phyloP scores from a whole-genome alignment of 2,888 invertebrate genomes.

The Nomada hirtipes region DNA sequence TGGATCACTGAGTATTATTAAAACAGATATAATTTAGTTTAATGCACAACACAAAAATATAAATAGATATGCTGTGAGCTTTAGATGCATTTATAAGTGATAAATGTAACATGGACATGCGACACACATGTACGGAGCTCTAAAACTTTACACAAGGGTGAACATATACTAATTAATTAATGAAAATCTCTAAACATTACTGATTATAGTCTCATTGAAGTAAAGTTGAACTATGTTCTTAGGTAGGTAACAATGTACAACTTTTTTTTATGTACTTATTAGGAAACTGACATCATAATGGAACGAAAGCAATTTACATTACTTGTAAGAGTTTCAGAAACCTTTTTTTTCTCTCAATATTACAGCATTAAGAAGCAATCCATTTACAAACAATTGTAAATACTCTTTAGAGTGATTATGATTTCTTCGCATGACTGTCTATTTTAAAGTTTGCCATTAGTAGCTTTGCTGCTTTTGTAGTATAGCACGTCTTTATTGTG shows the following conservation, averaged over 20 bases:
- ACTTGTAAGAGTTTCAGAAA: constrained; percentile 51
- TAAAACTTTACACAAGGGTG: constrained; percentile 44
- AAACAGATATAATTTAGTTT: constrained; percentile 26
- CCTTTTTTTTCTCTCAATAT: constrained; percentile 39
- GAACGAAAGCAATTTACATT: constrained; percentile 39
- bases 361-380: constrained; percentile 42
- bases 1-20: constrained; percentile 59
- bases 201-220: constrained; percentile 9
- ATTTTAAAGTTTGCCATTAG: constrained; percentile 81
- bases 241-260: constrained; percentile 52
- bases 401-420: constrained; percentile 70
- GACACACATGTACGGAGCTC: constrained; percentile 82
- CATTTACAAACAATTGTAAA: constrained; percentile 53
- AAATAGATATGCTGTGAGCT: constrained; percentile 33
- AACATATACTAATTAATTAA: constrained; percentile 31
- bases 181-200: constrained; percentile 28
- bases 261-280: constrained; percentile 16
- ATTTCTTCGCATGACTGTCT: constrained; percentile 83
- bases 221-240: constrained; percentile 41
- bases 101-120: constrained; percentile 79
- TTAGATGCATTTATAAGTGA: constrained; percentile 40
- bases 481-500: constrained; percentile 84
- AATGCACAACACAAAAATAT: constrained; percentile 16
- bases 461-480: constrained; percentile 84
- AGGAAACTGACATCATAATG: constrained; percentile 47